These are phyloP conservation scores for Bradypus variegatus DNA, from an alignment of 2,797 vertebrate genomes.

Conservation along the genomic window DNA sequence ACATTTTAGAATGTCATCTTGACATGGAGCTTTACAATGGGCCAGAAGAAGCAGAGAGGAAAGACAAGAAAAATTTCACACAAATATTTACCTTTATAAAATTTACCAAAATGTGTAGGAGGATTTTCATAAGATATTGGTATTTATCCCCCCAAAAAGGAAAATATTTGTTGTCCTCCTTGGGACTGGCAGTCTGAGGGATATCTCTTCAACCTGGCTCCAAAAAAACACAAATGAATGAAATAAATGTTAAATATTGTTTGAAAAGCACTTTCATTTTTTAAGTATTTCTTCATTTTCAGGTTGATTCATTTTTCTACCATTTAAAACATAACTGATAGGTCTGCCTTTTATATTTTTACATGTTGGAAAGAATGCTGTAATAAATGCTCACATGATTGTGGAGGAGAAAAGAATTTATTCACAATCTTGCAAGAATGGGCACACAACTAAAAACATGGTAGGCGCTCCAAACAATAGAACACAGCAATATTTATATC, in stretches of 20 bases:
- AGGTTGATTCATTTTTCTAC: conserved; percentile 14
- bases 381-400: no score
- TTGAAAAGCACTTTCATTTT: conserved; percentile 13
- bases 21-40: neutral
- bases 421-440: no score
- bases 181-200: neutral
- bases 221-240: neutral
- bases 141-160: neutral
- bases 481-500: no score
- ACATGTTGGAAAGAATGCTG: neutral
- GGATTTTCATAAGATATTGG: neutral
- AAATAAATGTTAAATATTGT: neutral
- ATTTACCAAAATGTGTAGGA: neutral
- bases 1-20: neutral
- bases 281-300: neutral
- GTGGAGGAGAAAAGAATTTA: no score
- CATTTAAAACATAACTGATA: conserved; percentile 29
- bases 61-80: neutral
- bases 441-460: no score
- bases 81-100: neutral
- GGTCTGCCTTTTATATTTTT: neutral
- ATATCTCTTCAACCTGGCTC: neutral
- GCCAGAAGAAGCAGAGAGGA: neutral
- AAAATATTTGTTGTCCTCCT: conserved; percentile 9
- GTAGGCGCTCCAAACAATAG: no score